Evolutionary conservation across 2,113 vertebrate species (phyloP).

Genomic region (Lampris incognitus): DNA sequence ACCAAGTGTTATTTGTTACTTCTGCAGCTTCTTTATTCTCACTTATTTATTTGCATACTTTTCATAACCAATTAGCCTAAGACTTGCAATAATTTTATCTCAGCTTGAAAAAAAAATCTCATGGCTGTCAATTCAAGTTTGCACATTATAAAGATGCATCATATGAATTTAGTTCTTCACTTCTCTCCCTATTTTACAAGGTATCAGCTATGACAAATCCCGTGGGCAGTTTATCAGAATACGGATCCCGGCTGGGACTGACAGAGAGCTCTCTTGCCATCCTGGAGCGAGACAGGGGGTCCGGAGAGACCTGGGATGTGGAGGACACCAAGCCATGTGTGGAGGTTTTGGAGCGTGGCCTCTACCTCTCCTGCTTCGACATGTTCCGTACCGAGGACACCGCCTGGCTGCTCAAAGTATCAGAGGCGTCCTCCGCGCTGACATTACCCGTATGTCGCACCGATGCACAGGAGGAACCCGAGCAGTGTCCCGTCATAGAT

Average conservation of each 20-base stretch:
- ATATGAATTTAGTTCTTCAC: neutral
- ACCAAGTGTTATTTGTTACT: too few species aligned
- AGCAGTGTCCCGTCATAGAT: conserved; percentile 96
- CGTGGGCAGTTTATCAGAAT: conserved; percentile 55
- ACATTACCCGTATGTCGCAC: conserved; percentile 58
- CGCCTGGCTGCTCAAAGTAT: conserved; percentile 81
- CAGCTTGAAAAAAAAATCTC: too few species aligned
- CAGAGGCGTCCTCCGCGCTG: conserved; percentile 74
- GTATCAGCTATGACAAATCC: conserved; percentile 68
- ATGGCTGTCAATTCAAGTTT: too few species aligned
- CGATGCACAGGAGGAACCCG: conserved; percentile 83
- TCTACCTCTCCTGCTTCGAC: conserved; percentile 93
- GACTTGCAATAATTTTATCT: too few species aligned
- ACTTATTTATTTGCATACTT: too few species aligned
- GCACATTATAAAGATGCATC: too few species aligned
- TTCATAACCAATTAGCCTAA: too few species aligned
- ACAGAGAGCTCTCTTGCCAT: conserved; percentile 77
- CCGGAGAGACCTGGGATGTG: conserved; percentile 80
- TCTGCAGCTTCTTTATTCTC: too few species aligned
- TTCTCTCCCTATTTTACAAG: conserved; percentile 24
- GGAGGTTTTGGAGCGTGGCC: conserved; percentile 82
- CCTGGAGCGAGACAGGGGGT: conserved; percentile 76
- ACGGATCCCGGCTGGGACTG: conserved; percentile 69
- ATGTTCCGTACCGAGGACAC: conserved; percentile 87
- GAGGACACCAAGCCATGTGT: conserved; percentile 76